Base-by-base conservation (phyloP, 2,113 vertebrate species). In the Australoheros scitulus region DNA sequence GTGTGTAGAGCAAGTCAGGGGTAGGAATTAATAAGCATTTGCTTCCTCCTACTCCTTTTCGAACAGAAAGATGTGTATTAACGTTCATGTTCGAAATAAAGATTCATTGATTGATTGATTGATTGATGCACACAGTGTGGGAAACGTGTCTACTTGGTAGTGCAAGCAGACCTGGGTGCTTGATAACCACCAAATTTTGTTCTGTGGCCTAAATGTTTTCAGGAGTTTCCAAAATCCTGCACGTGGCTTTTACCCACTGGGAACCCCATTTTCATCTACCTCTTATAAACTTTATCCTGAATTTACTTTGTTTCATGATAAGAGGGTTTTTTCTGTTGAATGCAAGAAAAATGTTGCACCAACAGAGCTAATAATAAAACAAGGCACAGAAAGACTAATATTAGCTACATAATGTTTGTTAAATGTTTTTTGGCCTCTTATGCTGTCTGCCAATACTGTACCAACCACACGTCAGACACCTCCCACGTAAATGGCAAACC, bases 401-500 rank as follows among this genome's bases (percentile, higher is more conserved):
- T 70, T 50, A 52, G 65, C 43, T 4, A 52, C 17, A 52, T 52
- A 52, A 52, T 32, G 1, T 72, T 55, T 72, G 6, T 32, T 34
- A n/a, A 55, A 34, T 18, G 50, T 50, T 26, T 29, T 72, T 55
- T 34, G 26, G 26, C 20, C 26, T 52, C 2, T 29, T 4, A 17
- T 32, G 26, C 26, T 72, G 20, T 52, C 68, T 52, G 47, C 26
- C 13, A 72, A 72, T 55, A 14, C 26, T n/a, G 68, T 32, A 7
- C 92, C 91, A 6, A 83, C 68, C 90, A 58, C 87, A 87, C 83
- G 64, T 84, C 58, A 61, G 78, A 83, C 85, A 68, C 77, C 78
- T 78, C 88, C 90, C 90, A 90, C 61, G 36, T 91, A 90, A 92
- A 89, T 88, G 75, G 84, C 88, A 88, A 93, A 85, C 79, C 80